Percentiles rank a stretch among this genome's conserved stretches.
Evolutionary conservation across 2,113 vertebrate genomes (phyloP).

Genomic region (Numenius arquata): DNA sequence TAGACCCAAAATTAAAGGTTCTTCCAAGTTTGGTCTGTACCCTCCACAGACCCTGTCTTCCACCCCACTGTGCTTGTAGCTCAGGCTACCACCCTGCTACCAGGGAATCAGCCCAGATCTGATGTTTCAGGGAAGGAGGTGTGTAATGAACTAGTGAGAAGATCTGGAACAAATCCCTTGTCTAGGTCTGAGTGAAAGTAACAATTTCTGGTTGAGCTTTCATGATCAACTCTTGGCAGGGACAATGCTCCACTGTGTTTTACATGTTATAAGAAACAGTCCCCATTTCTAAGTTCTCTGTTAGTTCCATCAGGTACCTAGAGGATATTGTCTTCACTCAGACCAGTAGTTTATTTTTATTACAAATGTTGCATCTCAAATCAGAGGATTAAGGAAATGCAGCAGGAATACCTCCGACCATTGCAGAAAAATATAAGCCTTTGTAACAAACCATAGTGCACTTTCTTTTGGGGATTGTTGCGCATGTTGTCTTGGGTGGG

Average conservation of each 20-base stretch:
- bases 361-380: not conserved
- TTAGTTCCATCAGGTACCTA: not conserved
- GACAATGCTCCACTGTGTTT: not conserved
- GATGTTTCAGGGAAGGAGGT: not conserved
- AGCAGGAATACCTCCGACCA: not conserved
- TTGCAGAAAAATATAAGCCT: not conserved
- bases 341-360: not conserved
- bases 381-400: not conserved
- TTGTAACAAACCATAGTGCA: not conserved
- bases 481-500: not conserved
- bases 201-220: not conserved
- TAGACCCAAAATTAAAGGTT: not conserved
- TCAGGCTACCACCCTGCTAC: not conserved
- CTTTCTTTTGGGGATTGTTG: not conserved
- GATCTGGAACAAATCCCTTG: not conserved
- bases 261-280: not conserved
- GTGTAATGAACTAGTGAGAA: not conserved
- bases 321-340: not conserved
- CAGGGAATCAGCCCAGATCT: not conserved
- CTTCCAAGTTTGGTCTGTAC: not conserved
- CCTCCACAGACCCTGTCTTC: not conserved
- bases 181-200: not conserved
- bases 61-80: rapidly evolving
- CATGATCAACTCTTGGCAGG: not conserved
- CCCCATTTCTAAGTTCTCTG: not conserved